Base-by-base conservation (phyloP, 1,140 invertebrate genomes). In the Drosophila auraria region DNA sequence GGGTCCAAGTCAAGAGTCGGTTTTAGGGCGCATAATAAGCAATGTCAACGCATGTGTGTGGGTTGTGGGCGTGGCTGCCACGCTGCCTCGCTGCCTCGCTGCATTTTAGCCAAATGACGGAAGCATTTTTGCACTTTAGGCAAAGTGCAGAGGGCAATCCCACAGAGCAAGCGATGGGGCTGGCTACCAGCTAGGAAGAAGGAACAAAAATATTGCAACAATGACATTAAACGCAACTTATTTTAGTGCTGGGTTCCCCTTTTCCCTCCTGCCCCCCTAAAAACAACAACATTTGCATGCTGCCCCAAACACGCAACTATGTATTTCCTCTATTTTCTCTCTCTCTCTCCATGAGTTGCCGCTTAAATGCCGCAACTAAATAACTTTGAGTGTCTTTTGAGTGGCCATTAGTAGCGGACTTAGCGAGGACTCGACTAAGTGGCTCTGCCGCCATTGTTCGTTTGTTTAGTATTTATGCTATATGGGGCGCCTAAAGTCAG, bases 191-290 rank as follows among this genome's bases (percentile, higher is more conserved):
- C 38, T 17, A 27, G 66, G 25, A 73, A 59, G 70, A 42, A 73
- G 70, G 59, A 57, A 73, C 82, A 82, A 79, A 89, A 90, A 90
- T 90, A 90, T 77, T 66, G 82, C 86, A 89, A 89, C 86, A 89
- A 89, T 90, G 86, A 90, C 84, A 89, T 89, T 89, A 90, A 90
- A 89, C 80, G 82, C 82, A 89, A 90, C 84, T 89, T 89, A 89
- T 90, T 90, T 82, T 63, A 79, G 65, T 65, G 30, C 56, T 64
- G 23, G 47, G 42, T 49, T 5, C 38, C 20, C 53, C 20, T 20
- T 20, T 20, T 20, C 20, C 40, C 4, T 17, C 51, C 9, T 36
- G 11, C 11, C 44, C 30, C 38, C 20, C 15, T 2, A n/a, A 40
- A 11, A n/a, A 25, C n/a, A 42, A 23, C 42, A 63, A 54, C 70